A percentile compares a stretch with the other conserved stretches of the same genome.
Evolutionary conservation across 2,797 vertebrate genomes (phyloP).

Genomic region (Danio aesculapii): DNA sequence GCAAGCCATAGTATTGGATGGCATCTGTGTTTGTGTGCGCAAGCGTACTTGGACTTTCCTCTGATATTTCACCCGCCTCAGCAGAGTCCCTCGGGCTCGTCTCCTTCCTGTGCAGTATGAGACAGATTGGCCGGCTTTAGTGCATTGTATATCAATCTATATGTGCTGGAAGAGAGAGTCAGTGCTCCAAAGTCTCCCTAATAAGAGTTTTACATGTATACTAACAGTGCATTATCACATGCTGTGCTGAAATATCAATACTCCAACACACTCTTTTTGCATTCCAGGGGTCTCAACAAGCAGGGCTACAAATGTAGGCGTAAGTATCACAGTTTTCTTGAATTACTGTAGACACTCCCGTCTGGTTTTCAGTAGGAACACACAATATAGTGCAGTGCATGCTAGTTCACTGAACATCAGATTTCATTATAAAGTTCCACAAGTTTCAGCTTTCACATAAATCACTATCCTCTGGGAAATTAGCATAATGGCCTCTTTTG

Average conservation of each 20-base stretch:
- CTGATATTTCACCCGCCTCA: conserved; percentile 62
- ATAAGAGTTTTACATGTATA: conserved; percentile 4
- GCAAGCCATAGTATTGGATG: conserved; percentile 15
- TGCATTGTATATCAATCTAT: neutral
- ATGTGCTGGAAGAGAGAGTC: neutral
- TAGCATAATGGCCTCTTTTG: conserved; percentile 3
- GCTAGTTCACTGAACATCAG: neutral
- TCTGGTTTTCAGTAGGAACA: neutral
- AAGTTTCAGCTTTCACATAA: neutral
- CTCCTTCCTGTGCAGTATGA: conserved; percentile 39
- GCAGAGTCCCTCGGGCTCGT: conserved; percentile 51
- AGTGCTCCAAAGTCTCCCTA: neutral
- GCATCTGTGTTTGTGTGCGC: conserved; percentile 20
- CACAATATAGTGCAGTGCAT: neutral
- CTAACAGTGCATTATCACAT: neutral
- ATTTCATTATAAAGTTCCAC: neutral
- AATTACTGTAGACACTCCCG: neutral
- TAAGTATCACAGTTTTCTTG: conserved; percentile 77
- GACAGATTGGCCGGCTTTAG: conserved; percentile 18
- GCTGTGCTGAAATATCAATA: conserved; percentile 14
- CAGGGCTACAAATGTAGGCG: conserved; percentile 98
- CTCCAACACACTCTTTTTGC: conserved; percentile 43
- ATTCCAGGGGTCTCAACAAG: conserved; percentile 95
- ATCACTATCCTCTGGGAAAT: neutral
- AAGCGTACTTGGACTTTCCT: conserved; percentile 23